Evolutionary conservation across 2,888 invertebrate genomes (phyloP), one percentile per base, ranked within the genome.

Genomic region (Sinhomidia bicolor): DNA sequence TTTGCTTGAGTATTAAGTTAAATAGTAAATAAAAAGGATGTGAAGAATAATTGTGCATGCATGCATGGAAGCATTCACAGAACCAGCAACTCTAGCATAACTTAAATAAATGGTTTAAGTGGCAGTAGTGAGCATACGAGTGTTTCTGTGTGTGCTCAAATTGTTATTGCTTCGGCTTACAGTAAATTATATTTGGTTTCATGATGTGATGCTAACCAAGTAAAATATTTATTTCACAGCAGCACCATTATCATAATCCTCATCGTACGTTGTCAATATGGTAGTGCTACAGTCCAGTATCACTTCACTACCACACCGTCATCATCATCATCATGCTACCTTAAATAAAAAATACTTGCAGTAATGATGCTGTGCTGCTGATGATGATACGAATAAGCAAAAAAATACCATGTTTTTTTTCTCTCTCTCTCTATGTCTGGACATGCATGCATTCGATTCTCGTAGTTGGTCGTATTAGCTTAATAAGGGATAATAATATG

Each of bases 401-500:
- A 68, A 78, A 36, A 17, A n/a, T 57, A 10, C 36, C 20, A 57
- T 57, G 10, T 65, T 65, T 9, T 65, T 29, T 65, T n/a, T 65
- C 32, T 65, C 41, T 41, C 41, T 41, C 41, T 41, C 41, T 10
- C 41, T 62, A 5, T 26, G 4, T 29, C 78, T 78, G 78, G 78
- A 78, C 78, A 78, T 54, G 51, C 54, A 20, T 29, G 78, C 57
- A 57, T 78, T 4, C 29, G 20, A 51, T n/a, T n/a, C n/a, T n/a
- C n/a, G 20, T 57, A 57, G n/a, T 44, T 23, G 20, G 32, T 6
- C 23, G 80, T 80, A 81, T 81, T 62, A 81, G 68, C 29, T 83
- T 83, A 83, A 83, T 83, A 83, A 83, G 83, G 83, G 68, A 83
- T 83, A 83, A 83, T 71, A 54, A n/a, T 54, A 54, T 78, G 78